phyloP scores from a whole-genome alignment of 2,888 invertebrate species.

The Drosophila pseudotalamancana region DNA sequence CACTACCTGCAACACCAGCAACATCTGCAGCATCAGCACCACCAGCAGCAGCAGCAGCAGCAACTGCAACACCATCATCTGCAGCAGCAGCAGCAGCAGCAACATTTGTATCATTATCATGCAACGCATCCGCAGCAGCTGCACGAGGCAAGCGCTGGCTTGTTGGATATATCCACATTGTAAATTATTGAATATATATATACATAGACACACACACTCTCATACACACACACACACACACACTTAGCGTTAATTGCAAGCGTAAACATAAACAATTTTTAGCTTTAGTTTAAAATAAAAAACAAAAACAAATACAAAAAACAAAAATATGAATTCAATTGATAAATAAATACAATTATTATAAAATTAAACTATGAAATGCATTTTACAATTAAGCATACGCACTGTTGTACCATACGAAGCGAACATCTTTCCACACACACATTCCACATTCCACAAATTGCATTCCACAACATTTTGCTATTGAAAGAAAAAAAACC shows the following conservation, averaged over 20 bases:
- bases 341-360: constrained; percentile 49
- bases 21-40: constrained; percentile 64
- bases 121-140: constrained; percentile 56
- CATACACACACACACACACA: constrained; percentile 25
- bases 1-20: constrained; percentile 42
- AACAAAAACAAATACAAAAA: constrained; percentile 41
- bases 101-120: constrained; percentile 69
- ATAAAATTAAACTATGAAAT: constrained; percentile 42
- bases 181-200: constrained; percentile 81
- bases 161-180: constrained; percentile 84
- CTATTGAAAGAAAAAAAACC: constrained; percentile 24
- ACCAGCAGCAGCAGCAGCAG: constrained; percentile 60
- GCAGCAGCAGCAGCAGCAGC: constrained; percentile 52
- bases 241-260: constrained; percentile 28
- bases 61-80: constrained; percentile 52
- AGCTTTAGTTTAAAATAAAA: constrained; percentile 73
- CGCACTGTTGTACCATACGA: constrained; percentile 74
- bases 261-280: constrained; percentile 36
- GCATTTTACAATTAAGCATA: constrained; percentile 67
- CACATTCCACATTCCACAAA: constrained; percentile 18
- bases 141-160: constrained; percentile 73
- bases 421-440: constrained; percentile 34
- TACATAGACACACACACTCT: constrained; percentile 24
- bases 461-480: constrained; percentile 6
- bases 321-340: constrained; percentile 39